A percentile compares a stretch with the other conserved stretches of the same genome.
Conservation (phyloP, 2,888 invertebrate species). For the Frankliniella fusca region DNA sequence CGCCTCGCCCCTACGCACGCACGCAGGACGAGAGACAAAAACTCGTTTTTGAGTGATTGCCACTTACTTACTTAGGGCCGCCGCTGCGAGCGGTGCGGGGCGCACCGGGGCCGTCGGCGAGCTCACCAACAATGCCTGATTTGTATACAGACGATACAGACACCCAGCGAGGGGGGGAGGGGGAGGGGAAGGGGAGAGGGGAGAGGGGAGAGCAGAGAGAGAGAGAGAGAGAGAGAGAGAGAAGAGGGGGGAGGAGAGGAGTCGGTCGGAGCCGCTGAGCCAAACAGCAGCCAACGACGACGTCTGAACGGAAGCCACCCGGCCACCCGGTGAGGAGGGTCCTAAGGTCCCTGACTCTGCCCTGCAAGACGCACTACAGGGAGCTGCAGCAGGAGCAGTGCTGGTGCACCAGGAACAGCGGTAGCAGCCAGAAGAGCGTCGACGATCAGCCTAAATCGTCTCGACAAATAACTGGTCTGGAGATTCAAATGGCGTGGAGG, state of each 20-base stretch:
- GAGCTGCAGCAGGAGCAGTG: no score
- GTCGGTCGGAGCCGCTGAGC: background rate
- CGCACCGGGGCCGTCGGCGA: no score
- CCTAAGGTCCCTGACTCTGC: no score
- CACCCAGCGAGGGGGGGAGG: background rate
- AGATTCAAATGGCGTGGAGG: no score
- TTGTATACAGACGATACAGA: slow-evolving; percentile 16
- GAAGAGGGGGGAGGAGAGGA: background rate
- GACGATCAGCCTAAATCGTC: no score
- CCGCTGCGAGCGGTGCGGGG: background rate
- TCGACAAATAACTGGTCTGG: no score
- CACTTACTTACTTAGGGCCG: slow-evolving; percentile 1
- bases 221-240: background rate
- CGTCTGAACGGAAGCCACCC: background rate
- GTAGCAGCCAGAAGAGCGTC: no score
- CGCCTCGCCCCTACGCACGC: no score
- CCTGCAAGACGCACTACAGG: no score
- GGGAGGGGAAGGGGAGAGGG: background rate
- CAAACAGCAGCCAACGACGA: no score
- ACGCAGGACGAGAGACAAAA: background rate
- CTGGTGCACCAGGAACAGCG: no score
- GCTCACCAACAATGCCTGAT: slow-evolving; percentile 15
- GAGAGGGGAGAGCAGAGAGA: background rate
- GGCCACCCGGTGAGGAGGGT: background rate
- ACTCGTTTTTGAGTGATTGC: slow-evolving; percentile 13